phyloP scores from a whole-genome alignment of 2,888 invertebrate genomes.

The Hypercompe scribonia region DNA sequence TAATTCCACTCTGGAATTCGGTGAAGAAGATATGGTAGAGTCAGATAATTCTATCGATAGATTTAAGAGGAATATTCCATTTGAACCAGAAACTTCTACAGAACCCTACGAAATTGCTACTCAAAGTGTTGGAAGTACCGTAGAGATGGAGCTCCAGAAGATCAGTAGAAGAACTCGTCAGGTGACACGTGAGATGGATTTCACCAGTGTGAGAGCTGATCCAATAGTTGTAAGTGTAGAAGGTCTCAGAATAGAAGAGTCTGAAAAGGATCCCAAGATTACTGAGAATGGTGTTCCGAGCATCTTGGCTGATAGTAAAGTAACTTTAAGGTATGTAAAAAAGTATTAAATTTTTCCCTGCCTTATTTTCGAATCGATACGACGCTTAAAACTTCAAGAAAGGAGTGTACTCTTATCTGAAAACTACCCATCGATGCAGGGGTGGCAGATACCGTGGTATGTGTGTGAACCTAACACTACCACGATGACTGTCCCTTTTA shows the following conservation, averaged over 20 bases:
- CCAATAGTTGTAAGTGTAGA: conserved; percentile 68
- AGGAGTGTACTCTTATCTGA: too few species aligned
- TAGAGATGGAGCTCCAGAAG: conserved; percentile 5
- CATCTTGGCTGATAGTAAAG: conserved; percentile 87
- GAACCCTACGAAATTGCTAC: not conserved
- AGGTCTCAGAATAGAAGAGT: conserved; percentile 87
- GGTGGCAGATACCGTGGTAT: too few species aligned
- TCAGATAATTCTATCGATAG: conserved; percentile 35
- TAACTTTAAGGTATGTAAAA: conserved; percentile 80
- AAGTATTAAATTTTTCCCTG: not conserved
- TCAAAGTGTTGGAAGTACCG: not conserved
- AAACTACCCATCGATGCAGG: too few species aligned
- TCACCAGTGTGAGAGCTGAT: conserved; percentile 55
- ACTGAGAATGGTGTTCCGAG: conserved; percentile 88
- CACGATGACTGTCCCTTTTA: too few species aligned
- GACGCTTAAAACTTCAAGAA: too few species aligned
- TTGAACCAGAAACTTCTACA: not conserved
- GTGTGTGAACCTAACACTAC: too few species aligned
- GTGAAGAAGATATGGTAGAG: conserved; percentile 27
- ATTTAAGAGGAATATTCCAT: conserved; percentile 28
- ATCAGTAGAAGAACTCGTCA: conserved; percentile 43
- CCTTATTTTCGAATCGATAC: too few species aligned
- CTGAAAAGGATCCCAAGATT: conserved; percentile 85
- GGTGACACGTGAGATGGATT: conserved; percentile 50
- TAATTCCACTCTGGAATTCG: conserved; percentile 1